These are phyloP conservation scores for Mobula hypostoma DNA, from an alignment of 2,113 vertebrate species.

Conservation along the genomic window DNA sequence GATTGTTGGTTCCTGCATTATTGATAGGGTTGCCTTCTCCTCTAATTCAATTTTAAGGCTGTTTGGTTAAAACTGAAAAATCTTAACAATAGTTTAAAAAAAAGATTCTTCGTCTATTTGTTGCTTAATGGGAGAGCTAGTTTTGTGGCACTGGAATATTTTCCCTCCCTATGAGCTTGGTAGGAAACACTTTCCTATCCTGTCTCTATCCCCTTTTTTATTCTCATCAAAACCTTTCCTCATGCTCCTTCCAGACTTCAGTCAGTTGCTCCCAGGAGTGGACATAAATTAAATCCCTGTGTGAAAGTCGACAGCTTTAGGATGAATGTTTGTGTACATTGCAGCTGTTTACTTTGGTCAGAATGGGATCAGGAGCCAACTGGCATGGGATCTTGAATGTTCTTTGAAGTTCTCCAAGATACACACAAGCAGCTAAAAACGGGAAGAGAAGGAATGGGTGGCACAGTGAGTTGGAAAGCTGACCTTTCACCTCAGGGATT, in stretches of 20 bases:
- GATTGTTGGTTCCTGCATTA: too few species aligned
- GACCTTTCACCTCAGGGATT: not conserved
- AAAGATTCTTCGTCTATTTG: not conserved
- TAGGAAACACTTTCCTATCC: not conserved
- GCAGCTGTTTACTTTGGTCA: constrained; percentile 8
- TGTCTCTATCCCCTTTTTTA: not conserved
- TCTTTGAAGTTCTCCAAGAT: constrained; percentile 23
- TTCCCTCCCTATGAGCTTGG: not conserved
- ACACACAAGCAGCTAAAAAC: constrained; percentile 24
- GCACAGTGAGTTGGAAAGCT: not conserved
- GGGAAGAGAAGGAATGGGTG: constrained; percentile 31
- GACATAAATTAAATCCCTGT: not conserved
- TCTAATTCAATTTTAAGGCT: not conserved
- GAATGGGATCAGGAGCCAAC: not conserved
- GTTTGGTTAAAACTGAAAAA: not conserved
- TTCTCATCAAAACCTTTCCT: not conserved
- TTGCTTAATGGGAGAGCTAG: not conserved
- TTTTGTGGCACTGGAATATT: not conserved
- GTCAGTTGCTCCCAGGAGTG: not conserved
- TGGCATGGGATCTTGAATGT: not conserved
- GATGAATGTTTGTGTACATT: constrained; percentile 13
- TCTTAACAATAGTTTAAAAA: not conserved
- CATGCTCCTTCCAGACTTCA: not conserved
- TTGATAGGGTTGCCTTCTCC: not conserved
- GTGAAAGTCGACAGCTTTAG: not conserved